A percentile compares a stretch with the other conserved stretches of the same genome.
Evolutionary conservation across 2,797 vertebrate genomes (phyloP).

Genomic region (Bryconaethiops microstoma): DNA sequence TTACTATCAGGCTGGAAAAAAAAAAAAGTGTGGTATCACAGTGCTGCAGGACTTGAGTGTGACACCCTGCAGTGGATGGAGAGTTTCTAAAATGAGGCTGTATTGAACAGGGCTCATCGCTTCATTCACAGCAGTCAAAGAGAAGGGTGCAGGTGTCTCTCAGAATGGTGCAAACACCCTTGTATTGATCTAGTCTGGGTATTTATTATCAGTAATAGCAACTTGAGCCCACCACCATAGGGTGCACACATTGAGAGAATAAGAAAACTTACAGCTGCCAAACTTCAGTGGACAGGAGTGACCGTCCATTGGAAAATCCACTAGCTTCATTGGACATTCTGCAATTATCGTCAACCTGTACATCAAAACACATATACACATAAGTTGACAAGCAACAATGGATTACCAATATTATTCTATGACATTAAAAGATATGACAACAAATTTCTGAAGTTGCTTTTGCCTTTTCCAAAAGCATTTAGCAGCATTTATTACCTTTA

Average conservation of each 20-base stretch:
- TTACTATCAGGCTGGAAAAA: not conserved
- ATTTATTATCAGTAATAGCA: conserved; percentile 22
- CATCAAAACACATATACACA: conserved; percentile 16
- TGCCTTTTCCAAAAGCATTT: not conserved
- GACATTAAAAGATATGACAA: too few relatives aligned
- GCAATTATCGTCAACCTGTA: conserved; percentile 95
- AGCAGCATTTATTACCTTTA: not conserved
- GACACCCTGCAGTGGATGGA: not conserved
- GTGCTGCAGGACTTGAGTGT: not conserved
- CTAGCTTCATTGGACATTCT: conserved; percentile 96
- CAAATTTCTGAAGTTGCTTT: not conserved
- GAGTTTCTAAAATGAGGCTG: conserved; percentile 19
- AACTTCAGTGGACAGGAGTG: conserved; percentile 98
- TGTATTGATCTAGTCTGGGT: not conserved
- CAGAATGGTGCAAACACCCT: not conserved
- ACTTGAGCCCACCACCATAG: not conserved
- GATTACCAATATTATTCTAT: too few relatives aligned
- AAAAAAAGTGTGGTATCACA: not conserved
- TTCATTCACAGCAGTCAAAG: not conserved
- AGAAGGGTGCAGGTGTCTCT: not conserved
- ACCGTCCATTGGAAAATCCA: conserved; percentile 99
- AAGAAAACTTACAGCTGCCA: conserved; percentile 92
- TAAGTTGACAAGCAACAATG: conserved; percentile 24
- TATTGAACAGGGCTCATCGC: conserved; percentile 21
- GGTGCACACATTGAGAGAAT: not conserved